phyloP scores from a whole-genome alignment of 2,888 invertebrate species.

The Leucania comma region DNA sequence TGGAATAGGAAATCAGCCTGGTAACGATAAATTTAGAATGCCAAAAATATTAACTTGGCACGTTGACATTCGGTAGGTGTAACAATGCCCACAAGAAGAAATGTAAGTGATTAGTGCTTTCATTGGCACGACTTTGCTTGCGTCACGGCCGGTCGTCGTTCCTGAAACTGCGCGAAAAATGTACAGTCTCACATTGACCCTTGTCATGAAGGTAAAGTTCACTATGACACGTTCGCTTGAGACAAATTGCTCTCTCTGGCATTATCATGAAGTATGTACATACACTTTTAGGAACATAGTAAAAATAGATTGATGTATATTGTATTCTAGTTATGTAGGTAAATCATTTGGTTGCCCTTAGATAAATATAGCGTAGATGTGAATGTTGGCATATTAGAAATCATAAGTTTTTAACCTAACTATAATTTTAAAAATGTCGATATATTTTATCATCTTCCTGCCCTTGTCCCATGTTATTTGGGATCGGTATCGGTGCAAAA shows the following conservation, averaged over 20 bases:
- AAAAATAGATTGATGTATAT: constrained; percentile 12
- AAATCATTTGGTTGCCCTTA: neutral
- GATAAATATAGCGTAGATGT: neutral
- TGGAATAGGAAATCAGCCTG: constrained; percentile 61
- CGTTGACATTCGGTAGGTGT: constrained; percentile 67
- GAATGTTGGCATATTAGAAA: neutral
- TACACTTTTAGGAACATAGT: constrained; percentile 2
- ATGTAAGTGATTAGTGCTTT: constrained; percentile 70
- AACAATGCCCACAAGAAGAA: constrained; percentile 67
- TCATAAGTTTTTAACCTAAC: neutral
- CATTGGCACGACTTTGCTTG: constrained; percentile 72
- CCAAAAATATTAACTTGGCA: constrained; percentile 77
- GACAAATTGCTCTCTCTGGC: constrained; percentile 3
- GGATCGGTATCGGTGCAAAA: neutral
- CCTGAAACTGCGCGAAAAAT: constrained; percentile 77
- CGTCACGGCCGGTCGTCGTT: constrained; percentile 84
- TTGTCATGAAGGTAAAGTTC: constrained; percentile 72
- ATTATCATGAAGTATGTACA: constrained; percentile 12
- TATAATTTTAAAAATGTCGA: too few relatives aligned
- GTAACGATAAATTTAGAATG: constrained; percentile 68
- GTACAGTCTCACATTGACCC: constrained; percentile 76
- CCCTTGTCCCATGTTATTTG: neutral
- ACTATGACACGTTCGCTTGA: constrained; percentile 60
- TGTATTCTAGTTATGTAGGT: neutral
- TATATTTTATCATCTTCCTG: too few relatives aligned